Evolutionary conservation across 2,113 vertebrate species (phyloP), one percentile per base, ranked within the genome.

Genomic region (Triplophysa tibetana): DNA sequence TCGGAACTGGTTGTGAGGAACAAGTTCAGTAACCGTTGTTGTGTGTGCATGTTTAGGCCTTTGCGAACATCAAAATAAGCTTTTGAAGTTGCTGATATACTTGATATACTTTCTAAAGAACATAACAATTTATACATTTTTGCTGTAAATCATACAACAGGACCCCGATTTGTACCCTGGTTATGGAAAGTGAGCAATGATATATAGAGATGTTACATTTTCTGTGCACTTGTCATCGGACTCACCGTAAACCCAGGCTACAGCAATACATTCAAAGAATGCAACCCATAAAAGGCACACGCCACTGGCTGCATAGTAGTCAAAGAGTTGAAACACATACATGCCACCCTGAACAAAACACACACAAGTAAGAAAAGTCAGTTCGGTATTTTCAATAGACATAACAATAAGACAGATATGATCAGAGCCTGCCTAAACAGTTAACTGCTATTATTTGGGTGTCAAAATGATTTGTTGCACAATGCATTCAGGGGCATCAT

Each of bases 201-300:
- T 7, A 54, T 54, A 16, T 16, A 52, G 12, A 17, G 50, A 52
- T 1, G 48, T 56, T 19, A 10, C 54, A 58, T 58, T 21, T 56
- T 58, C 23, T 76, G 45, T 76, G 26, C 2, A 63, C 13, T 69
- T 58, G 2, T 33, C 48, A 45, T 60, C 21, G 54, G 19, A 94
- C 97, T 96, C 88, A 99, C 98, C 97, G 93, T 98, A 99, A 94
- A 99, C 94, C 98, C 98, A 99, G 94, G 97, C 96, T 94, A 99
- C 94, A 94, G 97, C 97, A 91, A 99, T 92, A 96, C 98, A 99
- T 96, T 99, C 98, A 97, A 99, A 99, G 96, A 99, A 99, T 95
- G 98, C 98, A 92, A 99, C 98, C 98, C 98, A 99, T 94, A 99
- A 92, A 93, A 99, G 97, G 95, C 98, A 99, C 92, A 99, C 96